Evolutionary conservation across 2,113 vertebrate species (phyloP).

Genomic region (Tragulus kanchil): DNA sequence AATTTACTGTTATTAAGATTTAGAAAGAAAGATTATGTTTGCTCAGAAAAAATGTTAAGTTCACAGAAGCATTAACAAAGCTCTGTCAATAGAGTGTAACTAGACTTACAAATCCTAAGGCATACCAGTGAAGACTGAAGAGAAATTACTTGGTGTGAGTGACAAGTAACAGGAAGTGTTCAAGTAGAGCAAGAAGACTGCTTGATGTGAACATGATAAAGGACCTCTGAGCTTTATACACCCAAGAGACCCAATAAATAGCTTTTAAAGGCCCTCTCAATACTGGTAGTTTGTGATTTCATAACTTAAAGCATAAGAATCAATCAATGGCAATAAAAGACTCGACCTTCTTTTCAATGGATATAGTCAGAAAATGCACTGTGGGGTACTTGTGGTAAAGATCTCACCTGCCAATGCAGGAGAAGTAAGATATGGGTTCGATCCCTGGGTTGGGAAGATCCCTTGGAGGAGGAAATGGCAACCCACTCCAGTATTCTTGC

Average conservation of each 20-base stretch:
- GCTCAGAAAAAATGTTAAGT: neutral
- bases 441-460: neutral
- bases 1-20: neutral
- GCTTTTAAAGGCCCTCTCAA: constrained; percentile 18
- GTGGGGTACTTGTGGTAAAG: neutral
- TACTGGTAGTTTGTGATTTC: constrained; percentile 6
- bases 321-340: constrained; percentile 28
- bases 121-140: neutral
- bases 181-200: neutral
- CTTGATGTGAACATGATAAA: neutral
- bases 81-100: neutral
- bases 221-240: neutral
- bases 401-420: neutral
- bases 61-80: neutral
- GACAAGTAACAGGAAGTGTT: neutral
- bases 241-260: neutral
- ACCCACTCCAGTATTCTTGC: neutral
- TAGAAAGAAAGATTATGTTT: neutral
- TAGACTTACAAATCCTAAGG: neutral
- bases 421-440: neutral
- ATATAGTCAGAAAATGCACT: neutral
- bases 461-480: neutral
- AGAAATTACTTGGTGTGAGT: neutral
- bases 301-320: constrained; percentile 20
- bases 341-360: neutral